Evolutionary conservation across 2,113 vertebrate genomes (phyloP).

Genomic region (Nansenia antarctica): DNA sequence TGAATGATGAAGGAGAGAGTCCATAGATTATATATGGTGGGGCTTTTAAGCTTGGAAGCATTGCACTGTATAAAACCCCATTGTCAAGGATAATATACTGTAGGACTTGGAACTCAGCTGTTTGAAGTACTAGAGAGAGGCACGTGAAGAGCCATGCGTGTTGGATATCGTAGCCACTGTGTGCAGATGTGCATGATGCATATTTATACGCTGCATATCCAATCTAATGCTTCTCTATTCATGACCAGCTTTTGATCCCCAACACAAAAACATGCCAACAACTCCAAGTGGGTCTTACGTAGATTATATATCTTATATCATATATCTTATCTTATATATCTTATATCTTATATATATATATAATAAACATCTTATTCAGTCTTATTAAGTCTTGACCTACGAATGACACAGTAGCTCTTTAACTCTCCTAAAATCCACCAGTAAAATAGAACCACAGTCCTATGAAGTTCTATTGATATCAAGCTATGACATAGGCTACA

Average conservation of each 20-base stretch:
- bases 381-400: background rate
- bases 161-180: constrained; percentile 1
- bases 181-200: constrained; percentile 55
- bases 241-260: constrained; percentile 55
- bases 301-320: constrained; percentile 11
- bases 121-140: constrained; percentile 32
- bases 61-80: constrained; percentile 4
- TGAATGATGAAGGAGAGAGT: background rate
- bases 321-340: too few species aligned
- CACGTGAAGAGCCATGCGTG: constrained; percentile 29
- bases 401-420: too few species aligned
- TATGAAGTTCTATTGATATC: background rate
- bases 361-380: too few species aligned
- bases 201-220: constrained; percentile 52
- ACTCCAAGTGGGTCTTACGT: constrained; percentile 36
- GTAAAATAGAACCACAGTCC: too few species aligned
- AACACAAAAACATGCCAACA: constrained; percentile 51
- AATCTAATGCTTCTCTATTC: constrained; percentile 58
- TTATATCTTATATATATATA: too few species aligned
- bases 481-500: background rate
- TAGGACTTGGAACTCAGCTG: constrained; percentile 35
- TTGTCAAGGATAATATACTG: constrained; percentile 41
- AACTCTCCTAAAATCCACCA: too few species aligned
- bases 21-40: background rate
- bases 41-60: background rate